These are phyloP conservation scores for Myodes glareolus DNA, from an alignment of 2,113 vertebrate genomes.

Conservation along the genomic window DNA sequence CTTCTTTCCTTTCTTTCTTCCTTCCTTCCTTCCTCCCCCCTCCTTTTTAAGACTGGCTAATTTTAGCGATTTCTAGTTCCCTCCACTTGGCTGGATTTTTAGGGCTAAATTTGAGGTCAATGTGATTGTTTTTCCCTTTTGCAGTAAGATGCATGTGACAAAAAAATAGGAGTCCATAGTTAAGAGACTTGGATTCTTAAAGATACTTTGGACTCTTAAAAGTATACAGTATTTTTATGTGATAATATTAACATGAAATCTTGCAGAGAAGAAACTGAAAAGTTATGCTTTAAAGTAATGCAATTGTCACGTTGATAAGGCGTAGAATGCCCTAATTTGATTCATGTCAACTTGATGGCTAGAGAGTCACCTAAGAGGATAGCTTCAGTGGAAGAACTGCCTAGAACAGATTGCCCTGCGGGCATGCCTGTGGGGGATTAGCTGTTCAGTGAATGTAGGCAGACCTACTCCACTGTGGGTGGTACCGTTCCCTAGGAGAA, in stretches of 20 bases:
- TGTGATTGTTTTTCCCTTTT: neutral
- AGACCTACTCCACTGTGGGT: neutral
- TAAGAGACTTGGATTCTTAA: neutral
- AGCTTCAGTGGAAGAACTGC: neutral
- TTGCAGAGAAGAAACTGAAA: neutral
- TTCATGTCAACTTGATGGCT: neutral
- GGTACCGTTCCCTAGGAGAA: neutral
- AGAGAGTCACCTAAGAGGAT: neutral
- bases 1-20: neutral
- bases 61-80: neutral
- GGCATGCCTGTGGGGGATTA: neutral
- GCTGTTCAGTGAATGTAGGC: neutral
- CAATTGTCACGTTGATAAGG: neutral
- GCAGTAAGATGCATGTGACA: neutral
- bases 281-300: neutral
- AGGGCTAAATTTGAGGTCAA: neutral
- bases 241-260: neutral
- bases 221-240: neutral
- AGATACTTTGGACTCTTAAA: neutral
- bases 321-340: neutral
- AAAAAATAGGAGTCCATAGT: too few relatives aligned
- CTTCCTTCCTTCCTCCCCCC: neutral
- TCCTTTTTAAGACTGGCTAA: neutral
- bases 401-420: neutral
- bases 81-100: neutral